Percentiles rank a stretch among this genome's conserved stretches.
Conservation (phyloP, 1,140 invertebrate genomes). For the Lepidurus couesii region DNA sequence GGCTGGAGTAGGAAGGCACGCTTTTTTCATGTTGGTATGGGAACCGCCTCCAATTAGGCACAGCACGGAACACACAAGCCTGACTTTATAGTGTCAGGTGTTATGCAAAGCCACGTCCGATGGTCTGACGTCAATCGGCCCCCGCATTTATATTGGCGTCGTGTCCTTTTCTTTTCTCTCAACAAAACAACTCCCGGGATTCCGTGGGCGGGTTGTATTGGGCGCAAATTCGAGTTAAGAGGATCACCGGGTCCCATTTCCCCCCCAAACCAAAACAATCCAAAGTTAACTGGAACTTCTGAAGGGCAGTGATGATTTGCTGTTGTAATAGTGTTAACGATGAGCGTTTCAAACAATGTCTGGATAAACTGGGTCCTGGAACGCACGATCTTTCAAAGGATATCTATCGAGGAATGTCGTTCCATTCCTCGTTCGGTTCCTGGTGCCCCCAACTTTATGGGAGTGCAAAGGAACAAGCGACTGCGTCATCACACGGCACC, state of each 20-base stretch:
- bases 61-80: neutral
- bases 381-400: neutral
- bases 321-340: too few relatives aligned
- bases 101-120: conserved; percentile 6
- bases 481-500: neutral
- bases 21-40: neutral
- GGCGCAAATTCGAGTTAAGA: neutral
- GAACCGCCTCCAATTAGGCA: neutral
- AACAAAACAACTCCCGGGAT: neutral
- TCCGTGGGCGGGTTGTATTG: neutral
- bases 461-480: neutral
- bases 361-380: neutral
- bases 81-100: neutral
- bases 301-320: too few relatives aligned
- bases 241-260: too few relatives aligned
- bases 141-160: conserved; percentile 1
- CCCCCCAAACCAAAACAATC: too few relatives aligned
- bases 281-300: too few relatives aligned
- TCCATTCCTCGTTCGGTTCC: neutral
- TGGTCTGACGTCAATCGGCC: conserved; percentile 13
- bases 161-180: neutral
- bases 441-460: neutral
- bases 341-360: too few relatives aligned
- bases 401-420: neutral
- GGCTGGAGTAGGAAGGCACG: too few relatives aligned